phyloP scores from a whole-genome alignment of 2,113 vertebrate species.

The Dinomys branickii region DNA sequence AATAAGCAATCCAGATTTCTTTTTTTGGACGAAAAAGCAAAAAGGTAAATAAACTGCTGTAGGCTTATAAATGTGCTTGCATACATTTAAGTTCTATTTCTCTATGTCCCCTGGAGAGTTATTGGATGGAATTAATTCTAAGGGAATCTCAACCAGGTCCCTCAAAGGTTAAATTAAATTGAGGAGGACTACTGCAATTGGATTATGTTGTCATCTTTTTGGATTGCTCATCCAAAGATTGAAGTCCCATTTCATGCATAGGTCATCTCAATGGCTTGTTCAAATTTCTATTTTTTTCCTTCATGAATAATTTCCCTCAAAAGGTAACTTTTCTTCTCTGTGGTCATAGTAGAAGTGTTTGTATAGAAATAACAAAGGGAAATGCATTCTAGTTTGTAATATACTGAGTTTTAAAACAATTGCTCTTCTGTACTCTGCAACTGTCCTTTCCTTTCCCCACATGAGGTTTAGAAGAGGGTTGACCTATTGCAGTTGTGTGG shows the following conservation, averaged over 20 bases:
- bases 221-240: constrained; percentile 54
- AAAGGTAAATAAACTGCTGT: constrained; percentile 33
- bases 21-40: constrained; percentile 45
- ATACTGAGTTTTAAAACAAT: constrained; percentile 33
- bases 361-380: constrained; percentile 56
- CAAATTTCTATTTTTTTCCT: constrained; percentile 63
- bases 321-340: constrained; percentile 57
- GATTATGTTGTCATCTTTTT: constrained; percentile 74
- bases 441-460: constrained; percentile 16
- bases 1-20: constrained; percentile 15
- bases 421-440: not conserved
- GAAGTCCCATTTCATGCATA: constrained; percentile 52
- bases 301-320: constrained; percentile 53
- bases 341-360: constrained; percentile 54
- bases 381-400: constrained; percentile 48
- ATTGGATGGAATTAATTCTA: constrained; percentile 63
- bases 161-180: constrained; percentile 71
- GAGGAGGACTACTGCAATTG: constrained; percentile 33
- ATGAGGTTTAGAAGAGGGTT: not conserved
- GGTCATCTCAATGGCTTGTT: constrained; percentile 58
- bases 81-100: constrained; percentile 46
- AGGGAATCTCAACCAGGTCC: not conserved
- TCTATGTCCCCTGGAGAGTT: constrained; percentile 40
- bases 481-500: not conserved
- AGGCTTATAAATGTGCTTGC: constrained; percentile 15